Base-by-base conservation (phyloP, 2,888 invertebrate species). In the Drosophila yooni region DNA sequence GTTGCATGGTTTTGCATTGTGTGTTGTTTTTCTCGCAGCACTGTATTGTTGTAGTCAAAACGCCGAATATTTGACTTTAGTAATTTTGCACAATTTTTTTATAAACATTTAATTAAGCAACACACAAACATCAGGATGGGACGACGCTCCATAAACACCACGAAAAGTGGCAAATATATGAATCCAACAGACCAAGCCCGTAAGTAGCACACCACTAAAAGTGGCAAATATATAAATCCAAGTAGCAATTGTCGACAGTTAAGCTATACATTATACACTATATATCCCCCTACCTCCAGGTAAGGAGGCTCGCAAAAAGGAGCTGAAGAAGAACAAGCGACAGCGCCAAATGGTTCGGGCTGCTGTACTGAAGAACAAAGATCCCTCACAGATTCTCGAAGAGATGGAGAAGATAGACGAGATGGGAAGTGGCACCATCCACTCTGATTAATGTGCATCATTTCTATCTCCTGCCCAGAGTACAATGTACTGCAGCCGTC, bases 221-320 rank as follows among this genome's bases (percentile, higher is more conserved):
- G 99, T 98, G 99, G 99, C 93, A 99, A 99, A 95, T 99, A 98
- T 91, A 99, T 99, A 99, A 99, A 99, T 94, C 99, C 99, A 48
- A 99, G 98, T 96, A 62, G 8, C 21, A 43, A 5, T 33, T 33
- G 3, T 31, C 27, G 15, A 25, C 8, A 46, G 7, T 21, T 46
- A 46, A 46, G 5, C 11, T 4, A 15, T 7, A 2, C 21, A 31
- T 2, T 31, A n/a, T 18, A 36, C 21, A 36, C 48, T 36, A 29
- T 46, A 15, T 46, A 38, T 15, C 46, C 33, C 15, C 10, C 50
- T 11, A 10, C 21, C 21, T 59, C 29, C 38, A 98, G 98, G 99
- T 91, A 99, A 99, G 93, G 99, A 99, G 93, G 99, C 99, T 18
- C 95, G 99, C 63, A 99, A 99, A 93, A 98, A 98, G 91, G 99